Percentiles rank a stretch among this genome's conserved stretches.
Evolutionary conservation across 2,797 vertebrate species (phyloP).

Genomic region (Fringilla coelebs): DNA sequence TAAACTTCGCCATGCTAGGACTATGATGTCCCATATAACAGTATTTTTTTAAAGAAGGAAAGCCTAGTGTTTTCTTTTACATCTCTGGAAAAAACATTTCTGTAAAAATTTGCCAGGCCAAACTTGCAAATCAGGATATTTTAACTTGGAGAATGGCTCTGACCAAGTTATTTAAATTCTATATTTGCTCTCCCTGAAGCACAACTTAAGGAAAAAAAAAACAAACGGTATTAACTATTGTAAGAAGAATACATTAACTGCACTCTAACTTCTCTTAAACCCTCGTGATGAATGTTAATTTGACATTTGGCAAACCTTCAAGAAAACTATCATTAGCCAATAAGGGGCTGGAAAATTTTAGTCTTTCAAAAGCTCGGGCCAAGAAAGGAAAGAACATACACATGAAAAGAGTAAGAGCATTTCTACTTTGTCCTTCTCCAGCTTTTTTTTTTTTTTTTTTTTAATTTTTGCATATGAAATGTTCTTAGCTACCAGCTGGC

Average conservation of each 20-base stretch:
- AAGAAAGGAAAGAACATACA: neutral
- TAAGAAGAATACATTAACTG: constrained; percentile 20
- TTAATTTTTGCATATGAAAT: neutral
- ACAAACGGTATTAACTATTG: neutral
- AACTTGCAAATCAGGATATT: constrained; percentile 20
- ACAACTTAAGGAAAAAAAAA: neutral
- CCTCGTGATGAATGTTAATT: neutral
- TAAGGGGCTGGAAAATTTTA: constrained; percentile 9
- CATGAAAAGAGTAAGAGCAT: neutral
- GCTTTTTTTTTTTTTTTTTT: neutral
- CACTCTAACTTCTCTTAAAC: constrained; percentile 8
- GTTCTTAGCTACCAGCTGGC: neutral
- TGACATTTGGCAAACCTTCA: neutral
- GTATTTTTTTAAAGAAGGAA: neutral
- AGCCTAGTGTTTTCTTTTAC: neutral
- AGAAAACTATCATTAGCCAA: constrained; percentile 13
- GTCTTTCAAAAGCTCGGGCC: neutral
- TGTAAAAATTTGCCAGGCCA: constrained; percentile 20
- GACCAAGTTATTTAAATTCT: constrained; percentile 11
- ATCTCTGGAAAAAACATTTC: constrained; percentile 44
- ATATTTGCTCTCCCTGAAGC: neutral
- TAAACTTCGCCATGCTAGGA: neutral
- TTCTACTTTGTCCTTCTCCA: neutral
- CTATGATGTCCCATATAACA: neutral
- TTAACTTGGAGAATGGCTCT: neutral